Percentiles rank a stretch among this genome's conserved stretches.
Conservation (phyloP, 1,140 invertebrate species). For the Triops longicaudatus region DNA sequence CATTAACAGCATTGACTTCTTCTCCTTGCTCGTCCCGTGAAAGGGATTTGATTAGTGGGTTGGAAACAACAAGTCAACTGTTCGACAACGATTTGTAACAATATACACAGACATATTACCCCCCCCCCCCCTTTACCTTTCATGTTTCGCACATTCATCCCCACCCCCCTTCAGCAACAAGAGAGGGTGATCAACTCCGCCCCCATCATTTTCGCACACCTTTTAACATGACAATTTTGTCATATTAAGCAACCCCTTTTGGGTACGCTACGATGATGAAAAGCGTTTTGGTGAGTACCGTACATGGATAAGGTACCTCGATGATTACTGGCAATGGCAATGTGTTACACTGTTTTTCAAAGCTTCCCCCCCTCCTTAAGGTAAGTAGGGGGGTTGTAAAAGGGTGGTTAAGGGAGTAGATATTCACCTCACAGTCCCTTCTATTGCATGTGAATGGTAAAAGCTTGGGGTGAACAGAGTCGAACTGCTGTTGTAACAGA, state of each 20-base stretch:
- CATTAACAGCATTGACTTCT: not conserved
- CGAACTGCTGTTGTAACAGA: not conserved
- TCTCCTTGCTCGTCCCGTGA: not conserved
- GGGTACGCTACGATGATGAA: not conserved
- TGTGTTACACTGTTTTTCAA: too few relatives aligned
- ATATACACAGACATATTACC: not conserved
- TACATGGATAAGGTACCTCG: too few relatives aligned
- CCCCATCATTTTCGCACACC: not conserved
- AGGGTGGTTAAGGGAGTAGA: not conserved
- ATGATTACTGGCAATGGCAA: too few relatives aligned
- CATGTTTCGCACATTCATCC: not conserved
- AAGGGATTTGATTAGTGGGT: not conserved
- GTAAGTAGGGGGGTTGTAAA: too few relatives aligned
- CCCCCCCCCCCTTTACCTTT: not conserved
- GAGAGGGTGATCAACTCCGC: not conserved
- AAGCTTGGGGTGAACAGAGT: not conserved
- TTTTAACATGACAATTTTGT: too few relatives aligned
- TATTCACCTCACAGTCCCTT: not conserved
- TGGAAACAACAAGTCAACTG: constrained; percentile 11
- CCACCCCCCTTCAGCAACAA: not conserved
- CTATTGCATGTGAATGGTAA: not conserved
- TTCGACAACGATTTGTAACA: constrained; percentile 3
- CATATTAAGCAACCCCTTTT: not conserved
- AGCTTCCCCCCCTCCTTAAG: too few relatives aligned
- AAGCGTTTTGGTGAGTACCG: too few relatives aligned